phyloP scores from a whole-genome alignment of 2,113 vertebrate genomes.

The Lontra canadensis region DNA sequence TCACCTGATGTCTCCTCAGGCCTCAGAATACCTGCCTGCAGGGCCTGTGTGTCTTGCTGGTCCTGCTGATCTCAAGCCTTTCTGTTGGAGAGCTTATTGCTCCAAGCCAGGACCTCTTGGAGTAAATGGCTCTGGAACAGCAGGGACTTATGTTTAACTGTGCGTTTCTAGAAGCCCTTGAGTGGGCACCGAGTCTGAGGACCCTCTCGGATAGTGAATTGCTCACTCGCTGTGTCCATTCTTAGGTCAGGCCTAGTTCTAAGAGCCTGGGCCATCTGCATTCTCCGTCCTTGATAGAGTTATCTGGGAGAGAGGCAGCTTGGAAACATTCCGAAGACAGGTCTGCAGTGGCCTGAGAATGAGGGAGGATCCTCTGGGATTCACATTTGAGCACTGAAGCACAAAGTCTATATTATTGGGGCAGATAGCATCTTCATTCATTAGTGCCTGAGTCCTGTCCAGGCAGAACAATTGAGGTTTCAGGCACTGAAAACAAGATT shows the following conservation, averaged over 20 bases:
- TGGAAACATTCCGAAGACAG: neutral
- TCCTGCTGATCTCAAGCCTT: neutral
- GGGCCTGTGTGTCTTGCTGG: neutral
- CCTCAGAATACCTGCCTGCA: neutral
- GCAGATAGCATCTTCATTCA: neutral
- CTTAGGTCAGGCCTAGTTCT: neutral
- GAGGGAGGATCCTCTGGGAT: neutral
- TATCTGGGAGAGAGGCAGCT: neutral
- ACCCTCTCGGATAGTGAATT: neutral
- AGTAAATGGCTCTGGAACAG: neutral
- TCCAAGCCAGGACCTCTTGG: neutral
- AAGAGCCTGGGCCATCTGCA: neutral
- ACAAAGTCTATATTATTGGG: neutral
- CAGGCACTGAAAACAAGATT: neutral
- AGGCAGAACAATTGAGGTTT: neutral
- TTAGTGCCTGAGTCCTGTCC: neutral
- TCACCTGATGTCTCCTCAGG: neutral
- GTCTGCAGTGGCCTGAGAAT: neutral
- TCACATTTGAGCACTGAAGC: neutral
- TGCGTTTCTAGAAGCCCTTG: neutral
- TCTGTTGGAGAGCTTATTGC: neutral
- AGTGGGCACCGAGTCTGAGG: neutral
- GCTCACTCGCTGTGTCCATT: neutral
- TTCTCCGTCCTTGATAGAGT: neutral
- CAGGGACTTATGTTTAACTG: neutral